Evolutionary conservation across 2,888 invertebrate genomes (phyloP).

Genomic region (Aproaerema taeniolella): DNA sequence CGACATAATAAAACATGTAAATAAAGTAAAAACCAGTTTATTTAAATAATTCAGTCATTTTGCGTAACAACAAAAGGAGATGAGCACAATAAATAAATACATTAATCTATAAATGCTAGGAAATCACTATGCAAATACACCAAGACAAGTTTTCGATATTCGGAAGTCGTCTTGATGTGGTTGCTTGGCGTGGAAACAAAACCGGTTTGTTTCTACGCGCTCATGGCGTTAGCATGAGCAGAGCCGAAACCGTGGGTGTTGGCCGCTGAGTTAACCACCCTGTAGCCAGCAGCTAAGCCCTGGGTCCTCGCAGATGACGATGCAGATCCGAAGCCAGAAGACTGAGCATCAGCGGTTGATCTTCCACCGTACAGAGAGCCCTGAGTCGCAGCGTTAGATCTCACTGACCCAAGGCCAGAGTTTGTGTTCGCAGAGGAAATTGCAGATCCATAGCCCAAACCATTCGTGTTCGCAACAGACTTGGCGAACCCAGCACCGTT

Average conservation of each 20-base stretch:
- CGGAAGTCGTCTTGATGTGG: constrained; percentile 63
- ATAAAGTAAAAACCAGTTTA: too few species aligned
- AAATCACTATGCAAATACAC: constrained; percentile 48
- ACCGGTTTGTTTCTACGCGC: constrained; percentile 29
- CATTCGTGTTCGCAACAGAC: constrained; percentile 30
- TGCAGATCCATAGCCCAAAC: constrained; percentile 28
- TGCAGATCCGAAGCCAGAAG: constrained; percentile 48
- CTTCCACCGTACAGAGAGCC: constrained; percentile 29
- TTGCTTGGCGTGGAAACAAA: constrained; percentile 33
- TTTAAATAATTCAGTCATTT: too few species aligned
- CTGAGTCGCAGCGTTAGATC: constrained; percentile 23
- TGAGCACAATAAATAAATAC: constrained; percentile 39
- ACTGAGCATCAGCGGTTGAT: constrained; percentile 40
- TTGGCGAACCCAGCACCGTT: constrained; percentile 33
- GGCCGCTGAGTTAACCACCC: constrained; percentile 45
- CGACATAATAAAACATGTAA: too few species aligned
- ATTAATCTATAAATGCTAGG: constrained; percentile 25
- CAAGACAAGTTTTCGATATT: constrained; percentile 57
- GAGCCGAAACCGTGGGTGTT: constrained; percentile 43
- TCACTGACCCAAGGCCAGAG: constrained; percentile 26
- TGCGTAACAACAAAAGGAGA: too few species aligned
- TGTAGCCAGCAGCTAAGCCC: constrained; percentile 41
- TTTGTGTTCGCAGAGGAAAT: constrained; percentile 32
- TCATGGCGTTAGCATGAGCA: constrained; percentile 50
- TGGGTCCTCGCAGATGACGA: constrained; percentile 42